These are phyloP conservation scores for Torymus texanus DNA, from an alignment of 2,888 invertebrate genomes.

Conservation along the genomic window DNA sequence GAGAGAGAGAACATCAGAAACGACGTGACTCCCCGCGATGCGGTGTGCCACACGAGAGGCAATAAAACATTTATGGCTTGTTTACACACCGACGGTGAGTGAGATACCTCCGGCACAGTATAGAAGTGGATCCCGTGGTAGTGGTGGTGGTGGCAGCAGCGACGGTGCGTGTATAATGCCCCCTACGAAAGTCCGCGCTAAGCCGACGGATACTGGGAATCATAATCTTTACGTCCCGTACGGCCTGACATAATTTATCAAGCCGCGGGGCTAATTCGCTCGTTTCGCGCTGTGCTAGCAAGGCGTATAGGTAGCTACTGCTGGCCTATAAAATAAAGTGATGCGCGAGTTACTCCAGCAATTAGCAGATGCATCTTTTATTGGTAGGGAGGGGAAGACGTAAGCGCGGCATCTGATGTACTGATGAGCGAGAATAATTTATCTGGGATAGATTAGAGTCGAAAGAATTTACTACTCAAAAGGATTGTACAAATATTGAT, in stretches of 20 bases:
- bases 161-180: constrained; percentile 41
- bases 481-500: too few species aligned
- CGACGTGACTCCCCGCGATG: constrained; percentile 47
- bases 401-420: too few species aligned
- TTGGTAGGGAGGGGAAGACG: not conserved
- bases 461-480: too few species aligned
- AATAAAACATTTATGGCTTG: constrained; percentile 72
- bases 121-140: constrained; percentile 40
- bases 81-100: constrained; percentile 64
- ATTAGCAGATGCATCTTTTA: constrained; percentile 50
- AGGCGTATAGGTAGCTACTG: not conserved
- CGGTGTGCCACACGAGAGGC: constrained; percentile 56
- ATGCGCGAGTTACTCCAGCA: constrained; percentile 25
- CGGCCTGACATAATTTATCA: constrained; percentile 54
- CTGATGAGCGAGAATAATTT: too few species aligned
- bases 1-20: constrained; percentile 32
- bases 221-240: constrained; percentile 54
- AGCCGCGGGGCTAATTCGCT: constrained; percentile 30
- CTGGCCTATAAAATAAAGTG: constrained; percentile 49
- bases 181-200: constrained; percentile 45
- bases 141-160: too few species aligned
- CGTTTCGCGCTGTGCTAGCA: not conserved
- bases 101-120: constrained; percentile 39
- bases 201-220: constrained; percentile 55
- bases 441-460: too few species aligned